Evolutionary conservation across 2,888 invertebrate species (phyloP).

Genomic region (Epinotia bilunana): DNA sequence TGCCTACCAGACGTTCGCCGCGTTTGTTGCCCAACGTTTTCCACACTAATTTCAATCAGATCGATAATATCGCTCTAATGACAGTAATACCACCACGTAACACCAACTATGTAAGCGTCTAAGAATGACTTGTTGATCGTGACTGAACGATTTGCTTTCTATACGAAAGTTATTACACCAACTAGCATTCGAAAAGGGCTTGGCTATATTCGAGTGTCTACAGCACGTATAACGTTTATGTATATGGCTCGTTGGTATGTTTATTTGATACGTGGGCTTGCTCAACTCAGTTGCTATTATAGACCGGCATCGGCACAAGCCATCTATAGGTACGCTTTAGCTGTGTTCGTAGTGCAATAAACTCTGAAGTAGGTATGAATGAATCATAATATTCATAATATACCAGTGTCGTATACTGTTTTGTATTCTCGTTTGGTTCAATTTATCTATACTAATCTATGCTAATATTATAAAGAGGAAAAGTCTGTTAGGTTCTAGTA

Average conservation of each 20-base stretch:
- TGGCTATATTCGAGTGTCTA: not conserved
- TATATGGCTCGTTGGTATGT: slow-evolving; percentile 57
- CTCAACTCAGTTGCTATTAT: slow-evolving; percentile 70
- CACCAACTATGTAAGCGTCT: slow-evolving; percentile 53
- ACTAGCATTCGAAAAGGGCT: slow-evolving; percentile 17
- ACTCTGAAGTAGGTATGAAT: slow-evolving; percentile 54
- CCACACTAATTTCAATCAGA: slow-evolving; percentile 49
- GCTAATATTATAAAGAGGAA: too few species aligned
- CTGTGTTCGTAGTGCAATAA: slow-evolving; percentile 72
- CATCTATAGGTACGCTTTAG: slow-evolving; percentile 50
- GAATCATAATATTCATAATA: slow-evolving; percentile 32
- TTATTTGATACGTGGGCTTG: slow-evolving; percentile 82
- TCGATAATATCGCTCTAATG: slow-evolving; percentile 59
- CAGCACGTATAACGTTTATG: slow-evolving; percentile 24
- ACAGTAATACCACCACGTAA: slow-evolving; percentile 55
- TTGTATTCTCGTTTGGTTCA: not conserved
- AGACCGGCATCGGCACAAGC: slow-evolving; percentile 48
- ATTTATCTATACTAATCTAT: not conserved
- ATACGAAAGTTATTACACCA: slow-evolving; percentile 78
- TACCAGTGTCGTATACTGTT: slow-evolving; percentile 1
- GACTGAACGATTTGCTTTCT: slow-evolving; percentile 80
- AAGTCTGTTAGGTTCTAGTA: too few species aligned
- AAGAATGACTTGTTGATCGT: slow-evolving; percentile 68
- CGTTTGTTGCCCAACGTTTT: slow-evolving; percentile 31
- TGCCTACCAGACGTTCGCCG: not conserved